Percentiles rank a stretch among this genome's conserved stretches.
Evolutionary conservation across 2,113 vertebrate genomes (phyloP).

Genomic region (Tetrao urogallus): DNA sequence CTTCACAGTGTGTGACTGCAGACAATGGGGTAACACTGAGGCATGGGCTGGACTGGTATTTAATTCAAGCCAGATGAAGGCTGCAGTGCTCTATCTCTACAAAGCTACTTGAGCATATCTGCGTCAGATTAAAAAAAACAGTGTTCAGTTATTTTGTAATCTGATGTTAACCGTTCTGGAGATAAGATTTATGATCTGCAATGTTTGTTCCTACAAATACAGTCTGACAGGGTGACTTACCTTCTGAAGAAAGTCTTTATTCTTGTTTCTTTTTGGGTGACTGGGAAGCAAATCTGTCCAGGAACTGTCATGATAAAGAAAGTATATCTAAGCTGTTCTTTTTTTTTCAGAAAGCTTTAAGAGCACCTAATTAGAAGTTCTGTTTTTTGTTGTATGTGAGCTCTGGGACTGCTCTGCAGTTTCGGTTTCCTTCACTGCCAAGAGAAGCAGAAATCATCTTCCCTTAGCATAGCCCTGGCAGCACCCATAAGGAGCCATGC

Average conservation of each 20-base stretch:
- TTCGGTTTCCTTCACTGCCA: neutral
- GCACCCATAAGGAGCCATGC: neutral
- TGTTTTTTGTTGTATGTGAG: neutral
- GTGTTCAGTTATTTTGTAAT: slow-evolving; percentile 43
- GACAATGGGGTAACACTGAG: neutral
- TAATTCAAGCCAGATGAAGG: slow-evolving; percentile 32
- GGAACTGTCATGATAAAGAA: slow-evolving; percentile 10
- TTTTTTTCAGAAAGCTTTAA: neutral
- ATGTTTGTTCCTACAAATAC: slow-evolving; percentile 20
- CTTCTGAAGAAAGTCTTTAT: slow-evolving; percentile 32
- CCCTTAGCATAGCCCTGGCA: neutral
- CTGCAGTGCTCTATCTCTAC: neutral
- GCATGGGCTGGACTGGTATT: neutral
- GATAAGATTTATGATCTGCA: slow-evolving; percentile 29
- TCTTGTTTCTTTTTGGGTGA: slow-evolving; percentile 2
- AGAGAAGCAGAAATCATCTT: neutral
- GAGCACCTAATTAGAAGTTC: neutral
- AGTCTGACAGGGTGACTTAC: slow-evolving; percentile 28
- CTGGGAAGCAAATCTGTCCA: slow-evolving; percentile 39
- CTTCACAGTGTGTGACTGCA: neutral
- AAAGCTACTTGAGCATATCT: slow-evolving; percentile 24
- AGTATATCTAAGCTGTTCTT: neutral
- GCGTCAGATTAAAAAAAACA: slow-evolving; percentile 47
- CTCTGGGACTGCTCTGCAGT: neutral
- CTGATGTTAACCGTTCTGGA: slow-evolving; percentile 28